Evolutionary conservation across 2,113 vertebrate species (phyloP), one percentile per base, ranked within the genome.

Genomic region (Promerops cafer): DNA sequence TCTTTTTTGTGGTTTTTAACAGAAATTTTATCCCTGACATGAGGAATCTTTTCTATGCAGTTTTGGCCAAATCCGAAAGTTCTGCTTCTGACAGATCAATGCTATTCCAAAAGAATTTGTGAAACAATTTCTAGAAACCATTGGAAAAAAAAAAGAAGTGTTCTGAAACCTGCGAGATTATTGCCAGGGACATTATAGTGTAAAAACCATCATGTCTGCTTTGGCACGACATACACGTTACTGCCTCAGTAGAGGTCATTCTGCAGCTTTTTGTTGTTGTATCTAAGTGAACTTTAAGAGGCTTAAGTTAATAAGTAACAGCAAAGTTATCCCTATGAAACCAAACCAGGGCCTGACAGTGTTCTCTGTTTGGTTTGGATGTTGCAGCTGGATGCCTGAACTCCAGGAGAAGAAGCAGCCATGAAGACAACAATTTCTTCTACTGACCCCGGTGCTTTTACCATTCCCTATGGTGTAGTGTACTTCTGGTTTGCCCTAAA

Each of bases 1-100:
- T 69, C 69, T 89, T 84, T 96, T 79, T 82, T 92, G 94, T 95
- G 93, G 83, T 84, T 94, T 97, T 90, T 89, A 87, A 47, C 15
- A 78, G 80, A 90, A 92, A 94, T 94, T 93, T 91, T 87, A 95
- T 92, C 86, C 76, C 40, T 86, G 69, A 94, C 60, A 31, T 60
- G 59, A 95, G 59, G 60, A 81, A 97, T 84, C 13, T 81, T 91
- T 90, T 75, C 56, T 78, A 64, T 0, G 0, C 2, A 8, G 19
- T 71, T 95, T 84, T 88, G 83, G 79, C 83, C 85, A 87, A 93
- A 90, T 65, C 40, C 74, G 63, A 85, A 93, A 93, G 45, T 88
- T 90, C 66, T 72, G 61, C 59, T 90, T 93, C 85, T 90, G 88
- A 88, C 56, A 88, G 71, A 90, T 59, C 79, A 90, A 30, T 26